Evolutionary conservation across 2,888 invertebrate species (phyloP).

Genomic region (Cerceris ruficornis): DNA sequence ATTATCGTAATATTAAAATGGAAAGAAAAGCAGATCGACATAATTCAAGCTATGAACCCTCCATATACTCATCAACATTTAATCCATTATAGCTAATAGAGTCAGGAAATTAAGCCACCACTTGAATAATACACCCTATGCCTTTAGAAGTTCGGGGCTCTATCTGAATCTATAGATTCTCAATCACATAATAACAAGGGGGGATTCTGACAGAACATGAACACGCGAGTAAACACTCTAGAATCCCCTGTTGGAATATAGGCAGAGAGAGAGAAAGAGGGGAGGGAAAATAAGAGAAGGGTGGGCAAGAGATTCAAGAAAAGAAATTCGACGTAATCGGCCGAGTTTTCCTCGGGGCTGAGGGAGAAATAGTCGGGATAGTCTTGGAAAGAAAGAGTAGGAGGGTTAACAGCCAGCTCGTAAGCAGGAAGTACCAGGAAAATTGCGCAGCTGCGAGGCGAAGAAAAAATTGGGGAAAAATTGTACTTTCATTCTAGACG

Average conservation of each 20-base stretch:
- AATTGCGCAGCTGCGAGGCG: conserved; percentile 50
- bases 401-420: conserved; percentile 16
- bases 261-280: conserved; percentile 5
- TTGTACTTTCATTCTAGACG: conserved; percentile 15
- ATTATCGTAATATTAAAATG: no score
- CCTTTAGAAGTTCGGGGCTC: no score
- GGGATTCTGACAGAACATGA: conserved; percentile 62
- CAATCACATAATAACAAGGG: no score
- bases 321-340: conserved; percentile 57
- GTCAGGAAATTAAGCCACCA: no score
- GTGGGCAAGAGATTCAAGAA: conserved; percentile 27
- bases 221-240: conserved; percentile 65
- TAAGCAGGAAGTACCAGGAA: conserved; percentile 37
- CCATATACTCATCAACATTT: no score
- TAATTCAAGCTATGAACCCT: no score
- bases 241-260: not conserved
- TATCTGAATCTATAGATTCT: no score
- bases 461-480: conserved; percentile 26
- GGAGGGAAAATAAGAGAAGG: conserved; percentile 15
- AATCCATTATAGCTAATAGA: no score
- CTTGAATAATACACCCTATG: no score
- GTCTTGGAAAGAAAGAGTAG: not conserved
- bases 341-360: conserved; percentile 40
- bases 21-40: no score
- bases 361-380: not conserved